Evolutionary conservation across 2,797 vertebrate species (phyloP).

Genomic region (Cossypha polioptera): DNA sequence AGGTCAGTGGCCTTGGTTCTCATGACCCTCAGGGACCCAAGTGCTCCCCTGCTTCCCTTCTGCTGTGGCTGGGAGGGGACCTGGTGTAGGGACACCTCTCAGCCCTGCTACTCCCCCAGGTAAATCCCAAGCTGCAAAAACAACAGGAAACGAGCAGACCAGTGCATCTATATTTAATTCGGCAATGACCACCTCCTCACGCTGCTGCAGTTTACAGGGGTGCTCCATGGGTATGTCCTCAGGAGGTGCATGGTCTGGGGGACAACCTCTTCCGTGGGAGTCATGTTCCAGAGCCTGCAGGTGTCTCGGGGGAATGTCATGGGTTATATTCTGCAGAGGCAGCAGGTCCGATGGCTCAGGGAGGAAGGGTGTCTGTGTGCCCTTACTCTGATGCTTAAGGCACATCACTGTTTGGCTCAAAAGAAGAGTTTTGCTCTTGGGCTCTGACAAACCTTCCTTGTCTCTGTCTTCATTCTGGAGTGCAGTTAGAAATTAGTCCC

Average conservation of each 20-base stretch:
- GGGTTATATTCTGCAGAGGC: neutral
- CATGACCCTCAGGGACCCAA: fast-evolving
- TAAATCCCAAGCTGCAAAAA: neutral
- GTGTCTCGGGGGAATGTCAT: fast-evolving
- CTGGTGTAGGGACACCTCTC: neutral
- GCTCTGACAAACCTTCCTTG: neutral
- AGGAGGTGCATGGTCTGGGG: neutral
- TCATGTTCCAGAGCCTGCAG: neutral
- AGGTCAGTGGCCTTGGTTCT: neutral
- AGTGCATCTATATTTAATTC: neutral
- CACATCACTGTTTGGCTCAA: neutral
- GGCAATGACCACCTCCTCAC: neutral
- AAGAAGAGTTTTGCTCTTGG: neutral
- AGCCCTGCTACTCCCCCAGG: neutral
- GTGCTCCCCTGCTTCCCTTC: neutral
- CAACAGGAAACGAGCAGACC: neutral
- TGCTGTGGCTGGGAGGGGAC: neutral
- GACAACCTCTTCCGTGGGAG: neutral
- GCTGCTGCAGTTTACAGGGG: neutral
- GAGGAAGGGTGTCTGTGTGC: fast-evolving
- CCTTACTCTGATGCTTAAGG: neutral
- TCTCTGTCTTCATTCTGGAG: neutral
- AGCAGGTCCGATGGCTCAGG: fast-evolving
- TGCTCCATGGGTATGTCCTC: neutral
- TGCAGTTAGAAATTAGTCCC: neutral